phyloP scores from a whole-genome alignment of 2,113 vertebrate genomes.

The Cavia porcellus region DNA sequence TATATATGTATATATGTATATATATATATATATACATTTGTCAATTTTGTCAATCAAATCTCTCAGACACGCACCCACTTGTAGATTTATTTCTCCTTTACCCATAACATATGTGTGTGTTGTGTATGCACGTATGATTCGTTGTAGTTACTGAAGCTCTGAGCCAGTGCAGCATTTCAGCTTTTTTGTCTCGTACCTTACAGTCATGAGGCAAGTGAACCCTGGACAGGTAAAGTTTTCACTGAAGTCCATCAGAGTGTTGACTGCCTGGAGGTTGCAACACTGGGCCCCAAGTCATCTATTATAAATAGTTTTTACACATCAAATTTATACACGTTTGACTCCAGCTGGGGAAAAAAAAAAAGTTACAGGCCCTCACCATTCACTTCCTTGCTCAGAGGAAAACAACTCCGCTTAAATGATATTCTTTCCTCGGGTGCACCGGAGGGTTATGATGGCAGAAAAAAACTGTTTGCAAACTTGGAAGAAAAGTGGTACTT shows the following conservation, averaged over 20 bases:
- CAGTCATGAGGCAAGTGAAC: slow-evolving; percentile 44
- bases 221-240: slow-evolving; percentile 50
- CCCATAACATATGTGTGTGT: neutral
- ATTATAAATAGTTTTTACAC: slow-evolving; percentile 81
- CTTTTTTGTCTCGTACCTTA: slow-evolving; percentile 12
- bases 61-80: neutral
- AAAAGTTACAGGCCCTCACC: slow-evolving; percentile 58
- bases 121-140: neutral
- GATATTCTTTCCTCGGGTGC: slow-evolving; percentile 50
- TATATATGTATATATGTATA: too few relatives aligned
- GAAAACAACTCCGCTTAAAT: slow-evolving; percentile 61
- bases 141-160: neutral
- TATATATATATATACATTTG: too few relatives aligned
- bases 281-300: slow-evolving; percentile 72
- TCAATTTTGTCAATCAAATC: neutral
- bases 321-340: slow-evolving; percentile 71
- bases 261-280: slow-evolving; percentile 62
- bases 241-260: slow-evolving; percentile 73
- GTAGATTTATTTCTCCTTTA: neutral
- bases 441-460: neutral
- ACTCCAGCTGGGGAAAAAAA: slow-evolving; percentile 54
- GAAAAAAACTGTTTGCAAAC: neutral
- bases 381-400: slow-evolving; percentile 66
- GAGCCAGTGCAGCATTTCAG: slow-evolving; percentile 19
- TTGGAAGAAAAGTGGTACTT: slow-evolving; percentile 10